Evolutionary conservation across 2,888 invertebrate genomes (phyloP).

Genomic region (Ferdinandea cuprea): DNA sequence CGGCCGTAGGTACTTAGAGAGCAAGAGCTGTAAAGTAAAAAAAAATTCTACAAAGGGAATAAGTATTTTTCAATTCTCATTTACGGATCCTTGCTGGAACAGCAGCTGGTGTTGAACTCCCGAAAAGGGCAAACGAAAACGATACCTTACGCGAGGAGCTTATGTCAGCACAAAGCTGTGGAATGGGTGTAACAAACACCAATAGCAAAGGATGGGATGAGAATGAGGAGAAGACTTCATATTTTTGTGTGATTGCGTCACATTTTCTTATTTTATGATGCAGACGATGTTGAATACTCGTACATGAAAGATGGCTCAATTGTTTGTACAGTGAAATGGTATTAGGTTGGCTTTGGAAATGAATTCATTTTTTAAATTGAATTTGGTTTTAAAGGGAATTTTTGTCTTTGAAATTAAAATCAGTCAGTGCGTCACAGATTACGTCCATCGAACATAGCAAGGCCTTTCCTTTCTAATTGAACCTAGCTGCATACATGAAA

Average conservation of each 20-base stretch:
- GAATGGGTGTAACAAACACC: not conserved
- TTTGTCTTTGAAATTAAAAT: no score
- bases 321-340: not conserved
- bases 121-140: conserved; percentile 24
- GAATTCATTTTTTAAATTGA: conserved; percentile 2
- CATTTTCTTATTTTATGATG: conserved; percentile 7
- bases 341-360: not conserved
- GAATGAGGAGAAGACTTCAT: not conserved
- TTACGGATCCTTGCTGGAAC: conserved; percentile 61
- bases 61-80: conserved; percentile 63
- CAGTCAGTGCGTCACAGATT: no score
- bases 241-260: conserved; percentile 7
- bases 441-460: no score
- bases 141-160: conserved; percentile 32
- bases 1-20: not conserved
- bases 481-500: no score
- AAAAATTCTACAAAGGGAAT: conserved; percentile 51
- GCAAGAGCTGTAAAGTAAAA: conserved; percentile 31
- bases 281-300: not conserved
- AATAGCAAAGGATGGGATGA: not conserved
- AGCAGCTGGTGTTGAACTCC: conserved; percentile 62
- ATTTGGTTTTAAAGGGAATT: not conserved
- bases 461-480: no score
- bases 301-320: not conserved
- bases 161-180: conserved; percentile 1